Evolutionary conservation across 1,140 invertebrate genomes (phyloP), one percentile per base, ranked within the genome.

Genomic region (Andrena cerasifolii): DNA sequence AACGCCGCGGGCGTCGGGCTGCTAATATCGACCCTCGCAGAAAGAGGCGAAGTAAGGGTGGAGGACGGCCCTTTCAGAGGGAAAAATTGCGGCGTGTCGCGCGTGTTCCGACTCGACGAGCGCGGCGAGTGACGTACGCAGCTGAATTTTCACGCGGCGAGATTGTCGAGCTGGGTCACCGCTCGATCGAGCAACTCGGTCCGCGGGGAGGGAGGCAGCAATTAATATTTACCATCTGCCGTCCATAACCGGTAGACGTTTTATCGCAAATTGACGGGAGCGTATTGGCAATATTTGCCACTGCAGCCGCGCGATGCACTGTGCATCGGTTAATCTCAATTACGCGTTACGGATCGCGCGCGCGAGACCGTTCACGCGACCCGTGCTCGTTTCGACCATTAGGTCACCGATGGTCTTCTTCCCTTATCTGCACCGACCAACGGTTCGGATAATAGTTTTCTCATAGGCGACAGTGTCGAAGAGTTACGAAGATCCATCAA

Each of bases 261-360:
- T 59, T 70, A 51, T 77, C 43, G 61, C 53, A 61, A 70, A 70
- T 70, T 70, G 65, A 70, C 74, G 65, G 31, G 43, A 21, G 43
- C 43, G 18, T 68, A 77, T 77, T 45, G 65, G 54, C 66, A 43
- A 61, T 77, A 61, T 77, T 61, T 70, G 45, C 33, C 43, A 8
- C 36, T 43, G 31, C 21, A 28, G n/a, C 51, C 61, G 62, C 66
- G 45, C 54, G 36, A 72, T 54, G 49, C 62, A 40, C 16, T 45
- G 49, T 36, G 49, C 68, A n/a, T 78, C 76, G 58, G 47, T 73
- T 73, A 65, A 73, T 73, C 59, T 78, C 59, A 78, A 78, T 78
- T 65, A 78, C 36, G 68, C 51, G 76, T 73, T 72, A 58, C 59
- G 36, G 28, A 14, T 53, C 26, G 68, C 40, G 21, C 18, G 14